Percentiles rank a stretch among this genome's conserved stretches.
Evolutionary conservation across 2,888 invertebrate genomes (phyloP).

Genomic region (Branchellion lobata): DNA sequence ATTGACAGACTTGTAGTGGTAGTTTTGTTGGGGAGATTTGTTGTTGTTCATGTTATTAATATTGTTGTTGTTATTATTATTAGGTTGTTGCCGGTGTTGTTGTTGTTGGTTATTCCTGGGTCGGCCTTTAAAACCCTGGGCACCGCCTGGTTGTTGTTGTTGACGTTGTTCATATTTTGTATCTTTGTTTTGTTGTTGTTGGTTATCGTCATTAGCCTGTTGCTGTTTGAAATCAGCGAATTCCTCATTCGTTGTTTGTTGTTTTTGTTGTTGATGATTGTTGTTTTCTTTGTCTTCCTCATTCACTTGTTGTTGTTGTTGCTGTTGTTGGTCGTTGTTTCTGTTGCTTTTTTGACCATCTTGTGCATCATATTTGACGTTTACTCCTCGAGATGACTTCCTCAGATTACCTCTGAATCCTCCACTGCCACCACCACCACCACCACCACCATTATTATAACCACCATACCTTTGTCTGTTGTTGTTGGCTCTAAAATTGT

Average conservation of each 20-base stretch:
- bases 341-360: neutral
- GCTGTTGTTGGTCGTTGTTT: neutral
- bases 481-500: neutral
- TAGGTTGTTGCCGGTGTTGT: neutral
- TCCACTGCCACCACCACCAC: too few species aligned
- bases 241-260: neutral
- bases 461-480: neutral
- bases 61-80: too few species aligned
- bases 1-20: neutral
- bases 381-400: too few species aligned
- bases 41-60: too few species aligned
- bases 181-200: neutral
- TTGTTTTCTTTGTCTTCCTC: conserved; percentile 8
- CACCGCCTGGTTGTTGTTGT: neutral
- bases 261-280: neutral
- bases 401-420: too few species aligned
- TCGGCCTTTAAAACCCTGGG: neutral
- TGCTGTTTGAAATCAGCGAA: too few species aligned
- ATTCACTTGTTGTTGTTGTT: neutral
- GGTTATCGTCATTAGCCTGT: neutral
- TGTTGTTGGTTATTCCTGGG: neutral
- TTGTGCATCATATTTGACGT: too few species aligned
- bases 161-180: neutral
- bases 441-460: too few species aligned
- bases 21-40: too few species aligned